Evolutionary conservation across 2,113 vertebrate genomes (phyloP).

Genomic region (Plectropomus leopardus): DNA sequence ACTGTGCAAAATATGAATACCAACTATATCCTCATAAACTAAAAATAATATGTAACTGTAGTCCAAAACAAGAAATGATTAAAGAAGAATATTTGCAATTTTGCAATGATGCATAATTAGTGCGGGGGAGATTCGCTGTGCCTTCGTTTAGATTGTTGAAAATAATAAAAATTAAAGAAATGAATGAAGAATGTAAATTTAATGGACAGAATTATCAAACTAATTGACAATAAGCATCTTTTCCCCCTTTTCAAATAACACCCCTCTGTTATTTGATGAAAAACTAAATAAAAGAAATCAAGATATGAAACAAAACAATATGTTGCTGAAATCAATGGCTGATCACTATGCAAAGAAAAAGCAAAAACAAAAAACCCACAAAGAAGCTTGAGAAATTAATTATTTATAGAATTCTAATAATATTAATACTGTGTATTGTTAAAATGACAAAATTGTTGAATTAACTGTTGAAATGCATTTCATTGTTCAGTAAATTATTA

Average conservation of each 20-base stretch:
- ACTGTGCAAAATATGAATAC: background rate
- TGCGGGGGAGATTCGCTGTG: background rate
- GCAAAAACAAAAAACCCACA: conserved; percentile 6
- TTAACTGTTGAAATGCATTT: background rate
- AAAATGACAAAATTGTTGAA: background rate
- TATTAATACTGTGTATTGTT: background rate
- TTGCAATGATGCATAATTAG: conserved; percentile 6
- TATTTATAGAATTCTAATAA: background rate
- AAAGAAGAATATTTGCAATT: background rate
- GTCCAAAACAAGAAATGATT: background rate
- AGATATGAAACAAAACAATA: background rate
- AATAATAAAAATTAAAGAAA: background rate
- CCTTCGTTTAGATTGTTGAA: background rate
- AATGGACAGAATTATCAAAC: background rate
- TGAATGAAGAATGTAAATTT: background rate
- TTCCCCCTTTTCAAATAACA: background rate
- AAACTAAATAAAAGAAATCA: background rate
- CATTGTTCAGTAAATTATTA: background rate
- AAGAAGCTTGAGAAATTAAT: background rate
- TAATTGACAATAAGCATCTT: background rate
- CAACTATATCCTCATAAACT: background rate
- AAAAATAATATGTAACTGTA: background rate
- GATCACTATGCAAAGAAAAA: background rate
- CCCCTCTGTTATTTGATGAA: background rate
- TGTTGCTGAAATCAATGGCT: background rate